phyloP scores from a whole-genome alignment of 1,140 invertebrate species.

The Drosophila ananassae region DNA sequence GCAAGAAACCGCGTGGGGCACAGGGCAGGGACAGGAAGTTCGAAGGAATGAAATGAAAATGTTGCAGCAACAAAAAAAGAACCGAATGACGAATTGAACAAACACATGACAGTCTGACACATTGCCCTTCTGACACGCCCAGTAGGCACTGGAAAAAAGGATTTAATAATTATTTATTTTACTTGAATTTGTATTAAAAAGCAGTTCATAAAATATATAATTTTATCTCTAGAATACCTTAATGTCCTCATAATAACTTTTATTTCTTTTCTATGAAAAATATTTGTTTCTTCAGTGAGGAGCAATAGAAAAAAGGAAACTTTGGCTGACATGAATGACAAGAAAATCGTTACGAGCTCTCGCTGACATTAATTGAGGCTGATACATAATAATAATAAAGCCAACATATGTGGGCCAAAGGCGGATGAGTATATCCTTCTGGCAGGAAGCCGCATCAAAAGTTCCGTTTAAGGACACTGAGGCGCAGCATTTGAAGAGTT shows the following conservation, averaged over 20 bases:
- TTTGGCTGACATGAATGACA: constrained; percentile 78
- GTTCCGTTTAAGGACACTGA: constrained; percentile 3
- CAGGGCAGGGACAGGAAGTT: constrained; percentile 11
- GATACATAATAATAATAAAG: constrained; percentile 76
- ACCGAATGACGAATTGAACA: constrained; percentile 76
- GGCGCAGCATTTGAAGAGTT: constrained; percentile 19
- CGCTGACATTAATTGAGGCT: constrained; percentile 79
- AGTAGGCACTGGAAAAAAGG: constrained; percentile 31
- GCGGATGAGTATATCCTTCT: background rate
- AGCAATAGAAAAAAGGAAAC: background rate
- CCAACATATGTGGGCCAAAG: constrained; percentile 12
- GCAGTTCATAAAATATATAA: background rate
- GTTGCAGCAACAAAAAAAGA: constrained; percentile 57
- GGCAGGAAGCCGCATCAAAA: constrained; percentile 18
- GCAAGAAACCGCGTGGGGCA: constrained; percentile 6
- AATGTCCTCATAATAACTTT: too few species aligned
- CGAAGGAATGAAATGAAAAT: constrained; percentile 51
- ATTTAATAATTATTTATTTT: background rate
- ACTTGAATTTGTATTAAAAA: background rate
- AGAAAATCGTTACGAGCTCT: constrained; percentile 69
- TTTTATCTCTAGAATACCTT: background rate
- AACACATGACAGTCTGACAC: constrained; percentile 75
- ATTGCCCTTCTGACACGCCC: constrained; percentile 27
- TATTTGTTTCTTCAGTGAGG: constrained; percentile 14
- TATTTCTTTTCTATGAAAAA: too few species aligned